phyloP scores from a whole-genome alignment of 2,888 invertebrate genomes.

The Leptopilina drosophilae region DNA sequence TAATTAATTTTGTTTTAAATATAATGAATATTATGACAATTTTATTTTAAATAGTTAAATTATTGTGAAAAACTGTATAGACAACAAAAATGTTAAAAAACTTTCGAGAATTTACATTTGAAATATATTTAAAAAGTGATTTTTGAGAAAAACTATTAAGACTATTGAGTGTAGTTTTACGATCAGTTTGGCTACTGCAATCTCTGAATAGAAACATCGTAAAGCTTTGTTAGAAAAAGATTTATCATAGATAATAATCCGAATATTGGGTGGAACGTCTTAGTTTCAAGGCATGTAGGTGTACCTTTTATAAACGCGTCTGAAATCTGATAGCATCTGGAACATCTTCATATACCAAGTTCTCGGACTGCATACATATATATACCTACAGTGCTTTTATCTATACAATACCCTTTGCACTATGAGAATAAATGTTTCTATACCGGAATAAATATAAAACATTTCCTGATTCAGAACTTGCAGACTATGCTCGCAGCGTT shows the following conservation, averaged over 20 bases:
- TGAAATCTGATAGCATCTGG: constrained; percentile 60
- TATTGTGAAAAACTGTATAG: neutral
- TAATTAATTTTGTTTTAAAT: too few relatives aligned
- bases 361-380: constrained; percentile 9
- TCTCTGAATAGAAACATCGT: constrained; percentile 52
- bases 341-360: constrained; percentile 60
- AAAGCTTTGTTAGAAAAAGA: constrained; percentile 55
- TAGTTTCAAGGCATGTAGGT: constrained; percentile 54
- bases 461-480: neutral
- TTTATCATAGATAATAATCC: constrained; percentile 58
- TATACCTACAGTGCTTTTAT: constrained; percentile 6
- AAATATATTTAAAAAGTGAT: neutral
- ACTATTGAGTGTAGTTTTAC: neutral
- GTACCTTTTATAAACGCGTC: constrained; percentile 39
- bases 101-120: neutral
- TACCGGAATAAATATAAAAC: constrained; percentile 15
- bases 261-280: constrained; percentile 59
- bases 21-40: too few relatives aligned
- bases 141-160: constrained; percentile 22
- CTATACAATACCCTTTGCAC: constrained; percentile 1
- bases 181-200: constrained; percentile 13
- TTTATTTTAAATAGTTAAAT: neutral
- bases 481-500: neutral
- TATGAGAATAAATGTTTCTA: neutral
- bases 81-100: neutral